Percentiles rank a stretch among this genome's conserved stretches.
These are phyloP conservation scores for Lytechinus variegatus DNA, from an alignment of 35 echinoderm and acorn worm genomes.

Conservation along the genomic window DNA sequence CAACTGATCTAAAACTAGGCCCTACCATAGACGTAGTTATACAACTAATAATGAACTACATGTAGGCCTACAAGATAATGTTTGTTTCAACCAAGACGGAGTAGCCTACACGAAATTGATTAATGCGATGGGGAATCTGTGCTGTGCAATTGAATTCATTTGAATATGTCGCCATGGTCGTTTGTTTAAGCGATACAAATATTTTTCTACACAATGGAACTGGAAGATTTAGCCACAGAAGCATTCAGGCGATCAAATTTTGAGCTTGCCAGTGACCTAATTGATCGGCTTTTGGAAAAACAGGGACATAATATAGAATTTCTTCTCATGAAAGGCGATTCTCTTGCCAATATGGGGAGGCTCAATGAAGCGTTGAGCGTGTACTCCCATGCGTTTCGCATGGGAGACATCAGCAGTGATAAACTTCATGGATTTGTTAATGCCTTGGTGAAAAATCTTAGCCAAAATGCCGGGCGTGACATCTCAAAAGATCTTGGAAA, in stretches of 20 bases:
- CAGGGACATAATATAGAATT: conserved; percentile 37
- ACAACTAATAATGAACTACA: no score
- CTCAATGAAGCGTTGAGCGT: conserved; percentile 37
- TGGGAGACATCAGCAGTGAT: conserved; percentile 17
- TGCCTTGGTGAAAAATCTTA: conserved; percentile 32
- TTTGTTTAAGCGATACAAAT: background rate
- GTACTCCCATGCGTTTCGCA: conserved; percentile 43
- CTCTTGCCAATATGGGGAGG: conserved; percentile 35
- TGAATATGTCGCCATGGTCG: background rate
- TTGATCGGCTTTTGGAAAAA: conserved; percentile 27
- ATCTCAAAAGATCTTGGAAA: conserved; percentile 1
- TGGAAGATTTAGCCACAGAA: conserved; percentile 34
- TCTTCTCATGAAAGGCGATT: conserved; percentile 26
- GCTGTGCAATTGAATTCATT: no score
- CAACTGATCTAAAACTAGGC: no score
- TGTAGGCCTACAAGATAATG: no score
- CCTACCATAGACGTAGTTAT: no score
- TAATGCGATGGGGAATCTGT: no score
- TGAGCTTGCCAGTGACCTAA: conserved; percentile 43
- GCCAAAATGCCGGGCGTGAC: background rate
- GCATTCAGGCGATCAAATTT: conserved; percentile 46
- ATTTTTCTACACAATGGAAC: background rate
- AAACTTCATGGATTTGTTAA: conserved; percentile 22
- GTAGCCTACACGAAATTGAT: no score
- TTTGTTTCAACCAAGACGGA: no score